Evolutionary conservation across 2,797 vertebrate genomes (phyloP), one percentile per base, ranked within the genome.

Genomic region (Phrynocephalus forsythii): DNA sequence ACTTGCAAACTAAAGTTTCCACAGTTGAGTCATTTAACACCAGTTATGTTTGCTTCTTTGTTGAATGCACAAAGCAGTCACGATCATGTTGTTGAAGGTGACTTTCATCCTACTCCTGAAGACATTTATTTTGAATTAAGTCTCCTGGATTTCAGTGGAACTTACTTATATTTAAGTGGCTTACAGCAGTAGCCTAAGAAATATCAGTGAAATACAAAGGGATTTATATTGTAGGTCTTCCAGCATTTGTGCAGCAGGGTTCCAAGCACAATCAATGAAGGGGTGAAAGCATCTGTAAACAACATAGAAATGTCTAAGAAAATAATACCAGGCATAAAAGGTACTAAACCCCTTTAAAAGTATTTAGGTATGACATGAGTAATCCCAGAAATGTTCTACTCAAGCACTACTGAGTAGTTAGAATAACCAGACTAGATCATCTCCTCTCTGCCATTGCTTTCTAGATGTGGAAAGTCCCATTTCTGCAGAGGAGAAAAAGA

Each of bases 81-180:
- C 68, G 44, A 52, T 85, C 83, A 24, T 75, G 24, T 38, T 80
- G 78, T 84, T 88, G 83, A 88, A 88, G 87, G 87, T 88, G 87
- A 88, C 87, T 88, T 88, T 88, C 38, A 85, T 44, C 44, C 69
- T 73, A 66, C 22, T 80, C 38, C 82, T 85, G 24, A 81, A 66
- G 30, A 80, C 87, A 85, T 85, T 88, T 81, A 88, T 88, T 75
- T 81, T 69, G 78, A 76, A 85, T 88, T 88, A 88, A 88, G 87
- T 80, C 87, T 73, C 87, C 18, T 33, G 87, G 83, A 88, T 88
- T 88, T 88, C 83, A 85, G 52, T 85, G 77, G 83, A 88, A 84
- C 78, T 80, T 81, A 88, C 87, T 81, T 80, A 83, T 44, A 85
- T 88, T 85, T 85, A 85, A 88, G 83, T 85, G 83, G 87, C 83